Base-by-base conservation (phyloP, 2,888 invertebrate species). In the Hirtodrosophila cameraria region DNA sequence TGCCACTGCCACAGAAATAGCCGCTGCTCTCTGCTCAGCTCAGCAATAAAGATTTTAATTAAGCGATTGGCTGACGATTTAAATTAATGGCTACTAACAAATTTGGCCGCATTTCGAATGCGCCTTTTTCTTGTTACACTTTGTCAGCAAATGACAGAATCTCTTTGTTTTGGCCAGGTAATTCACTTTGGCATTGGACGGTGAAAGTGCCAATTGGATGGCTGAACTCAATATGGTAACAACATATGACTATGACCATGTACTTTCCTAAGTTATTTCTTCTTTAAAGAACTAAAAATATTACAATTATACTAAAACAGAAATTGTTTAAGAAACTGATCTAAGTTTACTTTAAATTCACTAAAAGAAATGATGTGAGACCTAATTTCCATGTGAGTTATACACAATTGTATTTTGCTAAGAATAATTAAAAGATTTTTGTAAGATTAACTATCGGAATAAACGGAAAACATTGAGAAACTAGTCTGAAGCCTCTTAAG, bases 11-110 rank as follows among this genome's bases (percentile, higher is more conserved):
- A n/a, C n/a, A n/a, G n/a, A n/a, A n/a, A n/a, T n/a, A 30, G 30
- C n/a, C 33, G 13, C 33, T 15, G 36, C 15, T 18, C 23, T 49
- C 20, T 28, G 66, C 62, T 30, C 31, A 33, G 65, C 69, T 69
- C 63, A 38, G 70, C 80, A 80, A 73, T 69, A 69, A 69, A 82
- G 82, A 82, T 86, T 86, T 82, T 86, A 86, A 82, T 82, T 87
- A 82, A 67, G 61, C 87, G 82, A 82, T 82, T 86, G 86, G 46
- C 66, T 31, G 52, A 23, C 48, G 53, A 60, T 75, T 54, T 49
- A 59, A 77, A 78, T 78, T 52, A 75, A 75, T 78, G 77, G 45
- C 50, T 31, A 13, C 35, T 55, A 59, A 38, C 53, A 55, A 63
- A 73, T 54, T 72, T 53, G 54, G 42, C 46, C 67, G 35, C 50